phyloP scores from a whole-genome alignment of 2,113 vertebrate genomes.

The Peromyscus californicus region DNA sequence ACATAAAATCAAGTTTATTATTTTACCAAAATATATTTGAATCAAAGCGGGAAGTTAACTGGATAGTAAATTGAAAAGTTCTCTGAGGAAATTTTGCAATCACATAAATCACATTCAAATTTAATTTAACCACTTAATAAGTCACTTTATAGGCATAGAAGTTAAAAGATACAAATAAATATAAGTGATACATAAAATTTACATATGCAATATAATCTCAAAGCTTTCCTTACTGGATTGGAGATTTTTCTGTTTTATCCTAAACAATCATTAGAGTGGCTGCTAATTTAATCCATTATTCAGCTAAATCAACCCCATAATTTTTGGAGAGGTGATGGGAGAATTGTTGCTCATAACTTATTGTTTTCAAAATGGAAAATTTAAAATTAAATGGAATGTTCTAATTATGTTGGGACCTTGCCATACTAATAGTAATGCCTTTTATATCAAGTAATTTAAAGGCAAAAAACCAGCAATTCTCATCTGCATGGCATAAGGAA shows the following conservation, averaged over 20 bases:
- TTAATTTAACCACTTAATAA: constrained; percentile 62
- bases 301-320: neutral
- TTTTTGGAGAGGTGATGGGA: neutral
- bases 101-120: neutral
- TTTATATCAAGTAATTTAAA: neutral
- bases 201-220: neutral
- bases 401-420: neutral
- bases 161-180: neutral
- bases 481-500: neutral
- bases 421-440: neutral
- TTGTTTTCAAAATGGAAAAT: neutral
- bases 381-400: neutral
- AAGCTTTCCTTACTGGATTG: neutral
- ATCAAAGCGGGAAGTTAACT: neutral
- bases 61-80: neutral
- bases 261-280: neutral
- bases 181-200: neutral
- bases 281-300: neutral
- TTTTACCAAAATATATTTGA: neutral
- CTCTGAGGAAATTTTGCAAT: neutral
- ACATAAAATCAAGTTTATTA: neutral
- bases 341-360: neutral
- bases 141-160: constrained; percentile 33
- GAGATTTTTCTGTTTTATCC: neutral
- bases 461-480: neutral